Percentiles rank a stretch among this genome's conserved stretches.
These are phyloP conservation scores for Notodonta dromedarius DNA, from an alignment of 2,888 invertebrate genomes.

Conservation along the genomic window DNA sequence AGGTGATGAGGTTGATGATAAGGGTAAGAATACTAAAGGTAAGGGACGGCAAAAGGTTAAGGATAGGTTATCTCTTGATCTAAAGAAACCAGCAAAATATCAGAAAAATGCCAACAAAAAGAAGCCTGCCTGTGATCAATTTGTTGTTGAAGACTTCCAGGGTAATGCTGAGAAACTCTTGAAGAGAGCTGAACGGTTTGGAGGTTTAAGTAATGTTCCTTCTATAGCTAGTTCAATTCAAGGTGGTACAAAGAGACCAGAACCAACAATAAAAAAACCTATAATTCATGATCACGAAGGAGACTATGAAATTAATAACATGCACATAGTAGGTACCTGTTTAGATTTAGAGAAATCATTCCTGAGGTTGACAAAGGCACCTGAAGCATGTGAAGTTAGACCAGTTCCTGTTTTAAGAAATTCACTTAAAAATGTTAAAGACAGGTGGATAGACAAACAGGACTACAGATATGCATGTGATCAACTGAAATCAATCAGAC, in stretches of 20 bases:
- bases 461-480: constrained; percentile 99
- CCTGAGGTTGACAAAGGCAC: constrained; percentile 97
- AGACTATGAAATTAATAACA: constrained; percentile 93
- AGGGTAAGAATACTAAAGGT: constrained; percentile 57
- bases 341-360: constrained; percentile 98
- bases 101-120: constrained; percentile 83
- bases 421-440: constrained; percentile 95
- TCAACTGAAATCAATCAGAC: constrained; percentile 98
- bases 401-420: constrained; percentile 93
- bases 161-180: constrained; percentile 91
- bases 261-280: constrained; percentile 59
- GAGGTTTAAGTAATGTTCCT: constrained; percentile 72
- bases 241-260: constrained; percentile 57
- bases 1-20: constrained; percentile 80
- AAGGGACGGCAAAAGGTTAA: constrained; percentile 82
- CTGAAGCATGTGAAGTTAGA: constrained; percentile 95
- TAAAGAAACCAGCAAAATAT: constrained; percentile 72
- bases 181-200: constrained; percentile 96
- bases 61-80: constrained; percentile 81
- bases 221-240: constrained; percentile 78
- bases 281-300: constrained; percentile 86
- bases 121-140: constrained; percentile 86
- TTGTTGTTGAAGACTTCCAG: constrained; percentile 87
- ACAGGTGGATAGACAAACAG: constrained; percentile 94
- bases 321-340: constrained; percentile 97